Conservation (phyloP, 2,888 invertebrate species). For the Sicus ferrugineus region DNA sequence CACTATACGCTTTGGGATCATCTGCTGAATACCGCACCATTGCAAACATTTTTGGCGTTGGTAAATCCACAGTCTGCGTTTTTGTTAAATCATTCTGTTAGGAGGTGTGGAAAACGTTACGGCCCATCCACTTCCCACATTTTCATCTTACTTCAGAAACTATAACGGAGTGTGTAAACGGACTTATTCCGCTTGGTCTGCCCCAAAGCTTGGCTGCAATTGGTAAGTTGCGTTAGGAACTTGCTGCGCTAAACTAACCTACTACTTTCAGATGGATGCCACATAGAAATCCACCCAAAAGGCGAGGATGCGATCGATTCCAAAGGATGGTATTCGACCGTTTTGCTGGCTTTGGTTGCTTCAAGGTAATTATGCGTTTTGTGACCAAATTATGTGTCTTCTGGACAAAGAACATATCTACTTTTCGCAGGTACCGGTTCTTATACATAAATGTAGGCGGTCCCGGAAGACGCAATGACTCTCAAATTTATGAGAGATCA, state of each 20-base stretch:
- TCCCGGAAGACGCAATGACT: constrained; percentile 34
- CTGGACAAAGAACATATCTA: neutral
- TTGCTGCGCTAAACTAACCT: neutral
- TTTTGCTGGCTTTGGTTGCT: too few relatives aligned
- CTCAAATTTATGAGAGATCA: constrained; percentile 33
- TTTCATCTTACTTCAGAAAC: neutral
- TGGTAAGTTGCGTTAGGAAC: neutral
- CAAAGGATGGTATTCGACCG: too few relatives aligned
- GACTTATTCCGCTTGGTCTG: neutral
- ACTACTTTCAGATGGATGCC: neutral
- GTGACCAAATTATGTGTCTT: too few relatives aligned
- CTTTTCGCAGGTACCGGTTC: constrained; percentile 25
- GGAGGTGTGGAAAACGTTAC: neutral
- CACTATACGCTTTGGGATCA: constrained; percentile 4
- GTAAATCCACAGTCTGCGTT: neutral
- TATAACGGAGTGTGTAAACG: neutral
- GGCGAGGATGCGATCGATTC: neutral
- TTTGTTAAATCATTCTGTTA: neutral
- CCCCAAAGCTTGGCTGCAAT: neutral
- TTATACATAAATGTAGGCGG: constrained; percentile 33
- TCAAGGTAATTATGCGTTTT: too few relatives aligned
- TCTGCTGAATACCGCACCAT: neutral
- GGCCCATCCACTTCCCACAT: neutral
- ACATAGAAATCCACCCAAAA: neutral
- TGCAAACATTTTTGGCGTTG: too few relatives aligned